These are phyloP conservation scores for Argyresthia goedartella DNA, from an alignment of 2,888 invertebrate species.

Conservation along the genomic window DNA sequence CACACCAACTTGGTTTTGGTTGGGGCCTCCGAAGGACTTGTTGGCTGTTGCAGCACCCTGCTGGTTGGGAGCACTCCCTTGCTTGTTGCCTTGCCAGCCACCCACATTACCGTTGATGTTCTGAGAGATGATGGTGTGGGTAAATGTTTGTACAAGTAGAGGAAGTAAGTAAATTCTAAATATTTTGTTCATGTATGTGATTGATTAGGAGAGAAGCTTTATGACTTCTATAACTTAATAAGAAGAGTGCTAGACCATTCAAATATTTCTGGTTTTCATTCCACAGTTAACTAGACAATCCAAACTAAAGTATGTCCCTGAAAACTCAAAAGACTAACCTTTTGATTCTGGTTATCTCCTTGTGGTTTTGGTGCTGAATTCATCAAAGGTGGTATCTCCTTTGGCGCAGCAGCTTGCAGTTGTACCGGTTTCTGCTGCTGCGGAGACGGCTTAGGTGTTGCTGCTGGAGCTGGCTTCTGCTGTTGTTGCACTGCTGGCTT, in stretches of 20 bases:
- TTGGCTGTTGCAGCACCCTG: neutral
- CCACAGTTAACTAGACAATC: too few species aligned
- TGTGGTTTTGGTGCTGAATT: constrained; percentile 16
- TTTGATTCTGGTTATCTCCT: too few species aligned
- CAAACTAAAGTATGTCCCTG: too few species aligned
- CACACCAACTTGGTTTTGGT: constrained; percentile 14
- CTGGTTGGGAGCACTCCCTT: constrained; percentile 23
- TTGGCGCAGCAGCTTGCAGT: neutral
- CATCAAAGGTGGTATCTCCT: too few species aligned
- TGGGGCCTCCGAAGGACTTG: neutral
- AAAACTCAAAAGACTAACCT: too few species aligned
- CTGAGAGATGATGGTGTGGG: constrained; percentile 20
- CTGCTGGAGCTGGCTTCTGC: constrained; percentile 7
- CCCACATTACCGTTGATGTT: constrained; percentile 41
- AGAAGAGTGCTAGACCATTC: too few species aligned
- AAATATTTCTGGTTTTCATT: too few species aligned
- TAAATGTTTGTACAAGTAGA: too few species aligned
- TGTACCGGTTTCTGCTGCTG: constrained; percentile 11
- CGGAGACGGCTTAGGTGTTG: constrained; percentile 16
- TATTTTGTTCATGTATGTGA: too few species aligned
- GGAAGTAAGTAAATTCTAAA: too few species aligned
- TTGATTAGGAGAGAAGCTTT: too few species aligned
- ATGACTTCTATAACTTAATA: too few species aligned
- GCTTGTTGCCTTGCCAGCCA: constrained; percentile 24
- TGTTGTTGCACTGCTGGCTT: constrained; percentile 11